phyloP scores from a whole-genome alignment of 1,140 invertebrate genomes.

The Zaprionus lachaisei region DNA sequence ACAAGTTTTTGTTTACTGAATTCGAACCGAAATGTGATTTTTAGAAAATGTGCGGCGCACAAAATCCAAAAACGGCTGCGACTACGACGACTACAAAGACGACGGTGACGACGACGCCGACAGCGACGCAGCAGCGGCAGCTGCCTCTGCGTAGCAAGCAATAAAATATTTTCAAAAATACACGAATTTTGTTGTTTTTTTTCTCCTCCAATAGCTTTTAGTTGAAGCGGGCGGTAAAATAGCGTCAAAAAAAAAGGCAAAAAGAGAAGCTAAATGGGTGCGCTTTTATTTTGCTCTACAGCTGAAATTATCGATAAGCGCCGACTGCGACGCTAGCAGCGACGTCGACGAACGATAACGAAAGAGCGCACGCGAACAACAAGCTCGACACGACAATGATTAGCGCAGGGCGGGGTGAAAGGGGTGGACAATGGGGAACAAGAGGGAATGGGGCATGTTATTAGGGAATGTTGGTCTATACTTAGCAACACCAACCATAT shows the following conservation, averaged over 20 bases:
- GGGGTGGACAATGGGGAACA: neutral
- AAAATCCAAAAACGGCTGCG: slow-evolving; percentile 61
- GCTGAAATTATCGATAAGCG: slow-evolving; percentile 42
- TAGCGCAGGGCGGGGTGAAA: neutral
- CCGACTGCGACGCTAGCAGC: slow-evolving; percentile 24
- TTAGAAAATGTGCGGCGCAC: slow-evolving; percentile 55
- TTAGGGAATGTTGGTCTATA: neutral
- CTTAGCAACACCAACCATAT: slow-evolving; percentile 45
- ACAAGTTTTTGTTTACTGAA: slow-evolving; percentile 84
- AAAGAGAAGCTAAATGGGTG: slow-evolving; percentile 36
- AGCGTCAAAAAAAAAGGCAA: slow-evolving; percentile 27
- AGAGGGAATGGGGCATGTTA: neutral
- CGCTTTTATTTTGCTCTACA: slow-evolving; percentile 40
- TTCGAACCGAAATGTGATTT: slow-evolving; percentile 79
- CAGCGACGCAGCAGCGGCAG: slow-evolving; percentile 22
- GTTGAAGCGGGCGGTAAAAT: slow-evolving; percentile 37
- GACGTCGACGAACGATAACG: slow-evolving; percentile 67
- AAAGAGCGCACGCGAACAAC: slow-evolving; percentile 19
- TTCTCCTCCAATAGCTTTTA: slow-evolving; percentile 36
- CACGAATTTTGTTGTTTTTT: slow-evolving; percentile 30
- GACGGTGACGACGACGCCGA: slow-evolving; percentile 26
- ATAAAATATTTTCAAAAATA: slow-evolving; percentile 81
- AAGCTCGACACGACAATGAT: slow-evolving; percentile 22
- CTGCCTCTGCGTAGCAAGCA: slow-evolving; percentile 36
- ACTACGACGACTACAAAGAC: slow-evolving; percentile 36